phyloP scores from a whole-genome alignment of 1,140 invertebrate species.

The Campodea augens region DNA sequence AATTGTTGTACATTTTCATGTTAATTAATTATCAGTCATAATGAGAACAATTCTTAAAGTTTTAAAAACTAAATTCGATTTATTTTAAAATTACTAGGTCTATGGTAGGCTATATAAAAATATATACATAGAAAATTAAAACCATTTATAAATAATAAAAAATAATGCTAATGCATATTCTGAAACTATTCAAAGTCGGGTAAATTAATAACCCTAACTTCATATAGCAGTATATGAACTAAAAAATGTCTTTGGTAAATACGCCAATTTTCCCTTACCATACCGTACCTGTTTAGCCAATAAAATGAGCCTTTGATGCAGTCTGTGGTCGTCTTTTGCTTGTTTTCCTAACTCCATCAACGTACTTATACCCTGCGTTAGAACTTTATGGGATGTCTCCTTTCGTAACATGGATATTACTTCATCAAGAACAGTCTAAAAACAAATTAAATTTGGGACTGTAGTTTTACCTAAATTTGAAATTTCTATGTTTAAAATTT shows the following conservation, averaged over 20 bases:
- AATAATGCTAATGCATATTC: background rate
- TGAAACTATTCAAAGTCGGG: background rate
- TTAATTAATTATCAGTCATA: too few relatives aligned
- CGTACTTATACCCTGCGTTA: constrained; percentile 50
- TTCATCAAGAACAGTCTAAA: constrained; percentile 42
- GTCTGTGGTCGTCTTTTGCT: constrained; percentile 16
- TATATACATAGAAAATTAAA: constrained; percentile 3
- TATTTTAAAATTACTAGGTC: too few relatives aligned
- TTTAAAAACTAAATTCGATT: too few relatives aligned
- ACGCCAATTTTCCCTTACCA: constrained; percentile 1
- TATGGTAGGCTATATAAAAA: too few relatives aligned
- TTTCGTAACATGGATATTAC: constrained; percentile 48
- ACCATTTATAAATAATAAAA: background rate
- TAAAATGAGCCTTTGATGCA: constrained; percentile 22
- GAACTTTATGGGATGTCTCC: constrained; percentile 64
- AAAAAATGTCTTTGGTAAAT: background rate
- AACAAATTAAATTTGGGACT: background rate
- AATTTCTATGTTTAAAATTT: too few relatives aligned
- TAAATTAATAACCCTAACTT: constrained; percentile 14
- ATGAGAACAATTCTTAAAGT: too few relatives aligned
- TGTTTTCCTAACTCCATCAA: constrained; percentile 38
- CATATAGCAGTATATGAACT: constrained; percentile 1
- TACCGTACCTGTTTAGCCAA: constrained; percentile 22
- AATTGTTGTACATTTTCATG: too few relatives aligned
- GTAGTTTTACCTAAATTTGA: too few relatives aligned